Base-by-base conservation (phyloP, 2,797 vertebrate species). In the Atherinosoma microstoma region DNA sequence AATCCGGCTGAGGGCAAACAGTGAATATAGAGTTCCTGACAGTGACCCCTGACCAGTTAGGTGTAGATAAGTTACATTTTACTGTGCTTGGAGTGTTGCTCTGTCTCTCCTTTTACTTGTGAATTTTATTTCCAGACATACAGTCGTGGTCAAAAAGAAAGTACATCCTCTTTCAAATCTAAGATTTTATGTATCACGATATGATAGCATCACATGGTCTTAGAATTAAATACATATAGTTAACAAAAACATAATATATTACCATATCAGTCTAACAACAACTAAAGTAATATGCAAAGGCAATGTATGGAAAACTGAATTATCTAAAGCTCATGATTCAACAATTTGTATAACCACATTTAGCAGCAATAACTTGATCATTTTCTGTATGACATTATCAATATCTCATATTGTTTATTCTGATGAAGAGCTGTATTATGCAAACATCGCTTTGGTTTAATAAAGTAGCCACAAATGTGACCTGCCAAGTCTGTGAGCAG, bases 1-100 rank as follows among this genome's bases (percentile, higher is more conserved):
- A 78, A 56, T 64, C 49, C 29, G 12, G 16, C 8, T 34, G 57
- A 70, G 66, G 36, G 42, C 27, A 56, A 68, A 38, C 20, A 8
- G 29, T 61, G 69, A 78, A 75, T 42, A 27, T 32, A 40, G 29
- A 75, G 36, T 11, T 64, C 15, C n/a, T 42, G 32, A 3, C 42
- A 34, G 35, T 42, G 38, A 74, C 53, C 53, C 27, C 15, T 56
- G 53, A 30, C 53, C 42, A n/a, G 49, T 34, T 34, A 34, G 13
- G 27, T 60, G 18, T 78, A 36, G 77, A 40, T 53, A 6, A 22
- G 51, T n/a, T 49, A 18, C 22, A 54, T 67, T 63, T 68, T 66
- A 59, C 35, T 24, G 22, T 57, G 32, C 51, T 57, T 53, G 2
- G 73, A 75, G 35, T 8, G 0, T 58, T 11, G 58, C 29, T 34